Base-by-base conservation (phyloP, 2,113 vertebrate genomes). In the Pandion haliaetus region DNA sequence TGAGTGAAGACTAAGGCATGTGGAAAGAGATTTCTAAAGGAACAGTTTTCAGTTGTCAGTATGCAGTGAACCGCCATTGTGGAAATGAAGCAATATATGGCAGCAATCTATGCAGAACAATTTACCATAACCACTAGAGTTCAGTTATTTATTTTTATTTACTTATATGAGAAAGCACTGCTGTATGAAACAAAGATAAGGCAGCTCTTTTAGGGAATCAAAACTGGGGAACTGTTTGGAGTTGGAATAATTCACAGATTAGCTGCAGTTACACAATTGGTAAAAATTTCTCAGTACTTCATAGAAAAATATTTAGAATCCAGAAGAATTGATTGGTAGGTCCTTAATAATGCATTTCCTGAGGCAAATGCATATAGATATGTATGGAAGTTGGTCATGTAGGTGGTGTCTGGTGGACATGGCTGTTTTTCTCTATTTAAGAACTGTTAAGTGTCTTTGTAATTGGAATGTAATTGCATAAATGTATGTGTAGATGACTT, bases 1-100 rank as follows among this genome's bases (percentile, higher is more conserved):
- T 93, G 57, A 92, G 31, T 88, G 83, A 95, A 92, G 63, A 80
- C 44, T 49, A 82, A 71, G 59, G 62, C 90, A 80, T 5, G 72
- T 90, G 67, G 92, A 89, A 97, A 87, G 58, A 66, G 54, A 82
- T 94, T 95, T 94, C 82, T 82, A 91, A 93, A 79, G 18, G 47
- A 93, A 86, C 45, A 65, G 66, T 84, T 94, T 88, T 34, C 67
- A 73, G 31, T 79, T 95, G 74, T 90, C 87, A 66, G 61, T 38
- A 62, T 52, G 74, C 78, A 88, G 40, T 54, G 85, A 84, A 31
- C 19, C 59, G 69, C 52, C 3, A 3, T 15, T 34, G 84, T 66
- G 85, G 82, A 92, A 92, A 85, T 45, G 66, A 84, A 72, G 63
- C 38, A 85, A 36, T 79, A 57, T 18, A 28, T 42, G 28, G 31